Conservation (phyloP, 2,888 invertebrate species). For the Leucophenga montana region DNA sequence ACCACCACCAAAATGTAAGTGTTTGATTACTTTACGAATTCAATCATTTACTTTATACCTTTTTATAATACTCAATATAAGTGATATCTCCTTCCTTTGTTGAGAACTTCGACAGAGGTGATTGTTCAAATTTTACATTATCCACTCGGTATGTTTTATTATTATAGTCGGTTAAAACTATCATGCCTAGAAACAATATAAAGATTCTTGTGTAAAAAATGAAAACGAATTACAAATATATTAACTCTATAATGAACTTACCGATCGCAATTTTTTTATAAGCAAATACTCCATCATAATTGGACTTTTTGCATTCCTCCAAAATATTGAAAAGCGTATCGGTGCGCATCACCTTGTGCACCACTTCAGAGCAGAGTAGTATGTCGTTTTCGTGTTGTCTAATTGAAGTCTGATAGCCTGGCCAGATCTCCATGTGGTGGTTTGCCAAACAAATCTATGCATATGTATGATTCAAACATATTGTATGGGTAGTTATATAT, state of each 20-base stretch:
- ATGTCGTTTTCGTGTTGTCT: slow-evolving; percentile 85
- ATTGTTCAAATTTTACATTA: slow-evolving; percentile 80
- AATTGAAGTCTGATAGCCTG: slow-evolving; percentile 89
- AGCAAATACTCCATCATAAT: slow-evolving; percentile 74
- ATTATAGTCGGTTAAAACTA: slow-evolving; percentile 85
- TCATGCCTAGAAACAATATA: too few relatives aligned
- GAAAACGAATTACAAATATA: too few relatives aligned
- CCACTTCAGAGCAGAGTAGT: slow-evolving; percentile 85
- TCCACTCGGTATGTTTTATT: slow-evolving; percentile 79
- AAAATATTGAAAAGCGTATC: slow-evolving; percentile 82
- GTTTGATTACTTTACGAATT: not conserved
- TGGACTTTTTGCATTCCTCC: slow-evolving; percentile 73
- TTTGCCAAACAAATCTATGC: slow-evolving; percentile 70
- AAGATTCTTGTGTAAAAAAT: too few relatives aligned
- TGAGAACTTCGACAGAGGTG: slow-evolving; percentile 78
- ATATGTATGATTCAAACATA: too few relatives aligned
- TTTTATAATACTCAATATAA: slow-evolving; percentile 79
- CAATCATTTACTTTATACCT: slow-evolving; percentile 70
- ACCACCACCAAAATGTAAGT: slow-evolving; percentile 13
- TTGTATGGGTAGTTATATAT: too few relatives aligned
- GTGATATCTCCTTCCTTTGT: slow-evolving; percentile 76
- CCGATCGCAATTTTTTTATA: slow-evolving; percentile 77
- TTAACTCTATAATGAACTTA: too few relatives aligned
- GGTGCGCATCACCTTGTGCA: slow-evolving; percentile 87
- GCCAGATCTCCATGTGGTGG: slow-evolving; percentile 83